A percentile compares a stretch with the other conserved stretches of the same genome.
Evolutionary conservation across 2,797 vertebrate genomes (phyloP).

Genomic region (Chelonia mydas): DNA sequence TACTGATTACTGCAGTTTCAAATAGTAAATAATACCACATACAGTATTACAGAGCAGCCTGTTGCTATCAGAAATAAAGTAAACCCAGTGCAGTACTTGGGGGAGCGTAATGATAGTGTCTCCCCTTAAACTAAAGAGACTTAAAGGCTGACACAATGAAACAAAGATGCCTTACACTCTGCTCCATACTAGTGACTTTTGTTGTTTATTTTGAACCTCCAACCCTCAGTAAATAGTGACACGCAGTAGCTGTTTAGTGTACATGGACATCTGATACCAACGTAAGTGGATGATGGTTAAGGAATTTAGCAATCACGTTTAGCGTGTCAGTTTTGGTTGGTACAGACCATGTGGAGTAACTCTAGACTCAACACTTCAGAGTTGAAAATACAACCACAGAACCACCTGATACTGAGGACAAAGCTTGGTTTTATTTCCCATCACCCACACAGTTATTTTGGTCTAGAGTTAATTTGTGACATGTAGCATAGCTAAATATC

Average conservation of each 20-base stretch:
- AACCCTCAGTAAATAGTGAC: neutral
- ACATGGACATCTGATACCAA: neutral
- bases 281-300: neutral
- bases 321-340: neutral
- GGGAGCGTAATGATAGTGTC: neutral
- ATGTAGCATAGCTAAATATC: too few relatives aligned
- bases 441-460: too few relatives aligned
- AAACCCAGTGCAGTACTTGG: neutral
- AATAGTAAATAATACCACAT: neutral
- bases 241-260: neutral
- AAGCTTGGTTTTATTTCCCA: too few relatives aligned
- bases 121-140: neutral
- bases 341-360: neutral
- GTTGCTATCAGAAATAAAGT: neutral
- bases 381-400: neutral
- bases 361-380: neutral
- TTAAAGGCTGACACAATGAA: neutral
- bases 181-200: neutral
- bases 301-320: neutral
- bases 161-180: neutral
- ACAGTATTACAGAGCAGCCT: neutral
- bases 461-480: too few relatives aligned
- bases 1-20: neutral
- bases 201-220: neutral
- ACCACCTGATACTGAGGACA: too few relatives aligned